Evolutionary conservation across 1,140 invertebrate genomes (phyloP), one percentile per base, ranked within the genome.

Genomic region (Lepidurus arcticus): DNA sequence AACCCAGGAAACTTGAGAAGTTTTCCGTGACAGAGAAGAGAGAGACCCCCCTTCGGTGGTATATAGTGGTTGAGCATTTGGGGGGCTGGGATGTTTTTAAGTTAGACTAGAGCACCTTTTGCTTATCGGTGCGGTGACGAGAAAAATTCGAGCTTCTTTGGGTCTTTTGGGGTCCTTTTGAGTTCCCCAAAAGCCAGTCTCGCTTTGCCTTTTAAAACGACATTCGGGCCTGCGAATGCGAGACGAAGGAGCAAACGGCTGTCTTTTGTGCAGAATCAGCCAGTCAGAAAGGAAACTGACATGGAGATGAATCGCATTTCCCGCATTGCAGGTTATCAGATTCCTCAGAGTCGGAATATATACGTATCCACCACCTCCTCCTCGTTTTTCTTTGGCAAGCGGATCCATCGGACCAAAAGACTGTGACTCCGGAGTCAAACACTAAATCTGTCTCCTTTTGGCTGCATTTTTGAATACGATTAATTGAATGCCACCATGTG

Each of bases 291-390:
- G 53, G 53, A 65, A 65, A 65, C 53, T 65, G 53, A 65, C 53
- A 65, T n/a, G 53, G 53, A 65, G 53, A 65, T 65, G 53, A 65
- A 65, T 65, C 21, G 53, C 53, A 65, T 65, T 65, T 65, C 53
- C 53, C 53, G 53, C 53, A 65, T 65, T 65, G 53, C 53, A 65
- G 53, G 53, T 65, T 65, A 65, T 65, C 53, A 65, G 53, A 65
- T 65, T 65, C 53, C 53, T 13, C 53, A 65, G 53, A 13, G 53
- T 13, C 53, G 2, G 34, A 34, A 34, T 34, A 34, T 34, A 4
- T 16, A 65, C 21, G 53, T 9, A 21, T 21, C 53, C 13, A 34
- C 45, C 16, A 16, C 16, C 53, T n/a, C 53, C 8, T 65, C 13
- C 53, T 65, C 53, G 53, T 1, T 13, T 65, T 65, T 65, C 53